Evolutionary conservation across 2,797 vertebrate species (phyloP).

Genomic region (Sternotherus odoratus): DNA sequence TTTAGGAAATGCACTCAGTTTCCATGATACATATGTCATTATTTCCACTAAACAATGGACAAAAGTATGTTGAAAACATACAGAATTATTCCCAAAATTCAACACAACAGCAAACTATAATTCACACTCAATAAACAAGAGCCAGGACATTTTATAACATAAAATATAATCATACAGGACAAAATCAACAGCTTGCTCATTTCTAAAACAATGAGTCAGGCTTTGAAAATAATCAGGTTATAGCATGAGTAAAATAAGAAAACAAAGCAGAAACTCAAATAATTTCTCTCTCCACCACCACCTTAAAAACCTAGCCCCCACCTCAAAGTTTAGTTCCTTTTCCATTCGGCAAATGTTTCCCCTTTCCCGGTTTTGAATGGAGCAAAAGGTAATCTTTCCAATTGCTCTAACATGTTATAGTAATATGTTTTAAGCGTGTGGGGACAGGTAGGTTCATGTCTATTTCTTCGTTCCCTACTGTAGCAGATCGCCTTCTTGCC

Average conservation of each 20-base stretch:
- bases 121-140: not conserved
- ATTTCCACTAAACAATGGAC: constrained; percentile 88
- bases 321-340: not conserved
- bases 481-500: too few relatives aligned
- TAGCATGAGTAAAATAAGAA: not conserved
- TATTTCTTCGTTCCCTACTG: not conserved
- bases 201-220: not conserved
- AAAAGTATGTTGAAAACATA: constrained; percentile 23
- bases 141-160: not conserved
- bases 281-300: not conserved
- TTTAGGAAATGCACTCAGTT: constrained; percentile 90
- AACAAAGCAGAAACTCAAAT: not conserved
- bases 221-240: not conserved
- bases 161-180: not conserved
- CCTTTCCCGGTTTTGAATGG: not conserved
- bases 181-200: not conserved
- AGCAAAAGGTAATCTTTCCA: not conserved
- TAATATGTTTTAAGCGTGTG: not conserved
- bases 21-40: constrained; percentile 95
- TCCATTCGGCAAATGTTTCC: not conserved
- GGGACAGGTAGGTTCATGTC: not conserved
- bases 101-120: not conserved
- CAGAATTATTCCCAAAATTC: not conserved
- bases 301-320: not conserved
- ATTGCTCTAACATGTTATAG: not conserved